Evolutionary conservation across 2,797 vertebrate species (phyloP), one percentile per base, ranked within the genome.

Genomic region (Phaenicophaeus curvirostris): DNA sequence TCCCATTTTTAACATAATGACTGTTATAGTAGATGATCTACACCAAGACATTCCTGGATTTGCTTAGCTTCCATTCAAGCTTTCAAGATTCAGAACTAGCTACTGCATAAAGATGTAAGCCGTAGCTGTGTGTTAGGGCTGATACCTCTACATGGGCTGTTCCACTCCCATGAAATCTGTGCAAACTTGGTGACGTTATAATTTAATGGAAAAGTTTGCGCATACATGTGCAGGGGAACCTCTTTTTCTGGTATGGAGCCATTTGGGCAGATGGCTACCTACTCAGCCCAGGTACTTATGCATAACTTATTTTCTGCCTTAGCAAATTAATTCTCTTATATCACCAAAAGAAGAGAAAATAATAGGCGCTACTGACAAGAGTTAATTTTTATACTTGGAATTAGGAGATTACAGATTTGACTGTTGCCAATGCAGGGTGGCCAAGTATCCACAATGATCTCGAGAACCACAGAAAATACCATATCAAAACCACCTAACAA

Each of bases 401-500:
- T 72, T 59, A 61, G 17, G 51, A 85, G 17, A 65, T 50, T 55
- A 54, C 3, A 4, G 13, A 89, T 72, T 78, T 50, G 85, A 53
- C 14, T 72, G 37, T 15, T 54, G 41, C 37, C 33, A 78, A 23
- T 15, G 59, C 77, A 66, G 17, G 21, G 30, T 16, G 11, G 66
- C 16, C 24, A 59, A 39, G 21, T 55, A 86, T 21, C 23, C 8
- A 24, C 23, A 28, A 48, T 1, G 20, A 80, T 67, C 24, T 31
- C 57, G 35, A 83, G 25, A 69, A 68, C 2, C 25, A 81, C 12
- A 82, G 14, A 82, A 85, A 89, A 87, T 5, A 41, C 1, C 0
- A 0, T 30, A 66, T 14, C 0, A 61, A 89, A 85, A 86, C 30
- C 57, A 20, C 0, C 1, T 4, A 61, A n/a, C 0, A 0, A 27